Conservation (phyloP, 2,113 vertebrate species). For the Dipodomys spectabilis region DNA sequence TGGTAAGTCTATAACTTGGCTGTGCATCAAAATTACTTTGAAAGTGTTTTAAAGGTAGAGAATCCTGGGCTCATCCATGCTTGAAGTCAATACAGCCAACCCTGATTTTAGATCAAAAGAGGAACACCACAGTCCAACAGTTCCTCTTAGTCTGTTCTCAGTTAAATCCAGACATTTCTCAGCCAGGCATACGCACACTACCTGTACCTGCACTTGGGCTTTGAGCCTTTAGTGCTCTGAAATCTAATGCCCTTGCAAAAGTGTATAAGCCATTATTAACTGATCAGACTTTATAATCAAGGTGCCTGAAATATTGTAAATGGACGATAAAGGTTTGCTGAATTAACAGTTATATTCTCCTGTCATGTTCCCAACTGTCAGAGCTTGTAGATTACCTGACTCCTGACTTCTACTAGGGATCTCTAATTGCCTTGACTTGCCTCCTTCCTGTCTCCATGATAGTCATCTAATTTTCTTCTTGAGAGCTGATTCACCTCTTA, state of each 20-base stretch:
- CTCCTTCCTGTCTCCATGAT: background rate
- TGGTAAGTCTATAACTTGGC: background rate
- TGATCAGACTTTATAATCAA: constrained; percentile 27
- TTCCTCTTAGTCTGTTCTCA: background rate
- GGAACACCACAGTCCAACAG: background rate
- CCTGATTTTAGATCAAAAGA: background rate
- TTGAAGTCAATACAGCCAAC: background rate
- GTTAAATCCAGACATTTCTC: background rate
- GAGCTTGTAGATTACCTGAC: background rate
- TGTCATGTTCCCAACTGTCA: background rate
- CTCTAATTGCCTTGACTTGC: constrained; percentile 6
- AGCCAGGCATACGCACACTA: background rate
- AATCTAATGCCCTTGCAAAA: constrained; percentile 6
- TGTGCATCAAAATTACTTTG: background rate
- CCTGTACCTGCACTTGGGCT: background rate
- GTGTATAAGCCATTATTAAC: background rate
- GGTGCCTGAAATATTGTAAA: background rate
- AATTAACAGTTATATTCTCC: background rate
- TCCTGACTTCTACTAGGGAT: background rate
- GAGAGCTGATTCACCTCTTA: constrained; percentile 51
- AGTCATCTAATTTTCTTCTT: constrained; percentile 24
- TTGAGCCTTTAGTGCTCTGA: background rate
- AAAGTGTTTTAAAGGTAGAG: background rate
- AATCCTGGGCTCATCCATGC: background rate
- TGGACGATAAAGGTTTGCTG: constrained; percentile 14